Conservation (phyloP, 2,888 invertebrate species). For the Raillietiella orientalis region DNA sequence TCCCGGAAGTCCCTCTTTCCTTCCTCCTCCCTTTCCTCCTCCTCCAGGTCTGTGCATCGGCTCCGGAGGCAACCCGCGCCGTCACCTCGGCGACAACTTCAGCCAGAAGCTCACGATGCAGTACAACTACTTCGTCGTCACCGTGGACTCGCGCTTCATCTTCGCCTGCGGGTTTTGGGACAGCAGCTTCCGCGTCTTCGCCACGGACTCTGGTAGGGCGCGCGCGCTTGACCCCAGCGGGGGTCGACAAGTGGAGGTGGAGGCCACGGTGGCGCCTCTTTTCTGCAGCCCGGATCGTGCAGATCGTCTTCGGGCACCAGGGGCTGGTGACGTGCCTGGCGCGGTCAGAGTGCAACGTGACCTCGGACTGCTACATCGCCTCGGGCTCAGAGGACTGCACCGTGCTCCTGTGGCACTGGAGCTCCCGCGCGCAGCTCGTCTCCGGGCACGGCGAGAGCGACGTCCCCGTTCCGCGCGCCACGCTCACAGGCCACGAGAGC, state of each 20-base stretch:
- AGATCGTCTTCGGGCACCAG: conserved; percentile 95
- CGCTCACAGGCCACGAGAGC: conserved; percentile 88
- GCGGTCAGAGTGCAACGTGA: conserved; percentile 89
- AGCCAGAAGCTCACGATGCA: conserved; percentile 79
- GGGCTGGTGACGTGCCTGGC: conserved; percentile 94
- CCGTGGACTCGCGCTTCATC: conserved; percentile 66
- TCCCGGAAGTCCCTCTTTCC: no score
- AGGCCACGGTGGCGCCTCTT: background rate
- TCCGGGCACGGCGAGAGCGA: conserved; percentile 64
- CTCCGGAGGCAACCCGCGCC: no score
- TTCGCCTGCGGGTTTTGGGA: conserved; percentile 99
- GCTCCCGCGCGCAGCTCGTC: conserved; percentile 75
- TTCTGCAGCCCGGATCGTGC: conserved; percentile 60
- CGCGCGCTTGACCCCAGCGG: no score
- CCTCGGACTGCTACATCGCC: conserved; percentile 95
- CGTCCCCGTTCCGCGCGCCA: conserved; percentile 75
- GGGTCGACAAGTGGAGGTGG: background rate
- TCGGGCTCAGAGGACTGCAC: conserved; percentile 96
- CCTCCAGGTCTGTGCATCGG: no score
- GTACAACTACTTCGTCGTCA: conserved; percentile 85
- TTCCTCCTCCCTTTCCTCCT: no score
- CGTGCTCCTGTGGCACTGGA: conserved; percentile 96
- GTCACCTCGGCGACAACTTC: conserved; percentile 90
- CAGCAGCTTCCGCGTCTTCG: conserved; percentile 91
- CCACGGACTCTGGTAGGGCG: conserved; percentile 59